Percentiles rank a stretch among this genome's conserved stretches.
Evolutionary conservation across 2,113 vertebrate species (phyloP).

Genomic region (Solenodon paradoxus): DNA sequence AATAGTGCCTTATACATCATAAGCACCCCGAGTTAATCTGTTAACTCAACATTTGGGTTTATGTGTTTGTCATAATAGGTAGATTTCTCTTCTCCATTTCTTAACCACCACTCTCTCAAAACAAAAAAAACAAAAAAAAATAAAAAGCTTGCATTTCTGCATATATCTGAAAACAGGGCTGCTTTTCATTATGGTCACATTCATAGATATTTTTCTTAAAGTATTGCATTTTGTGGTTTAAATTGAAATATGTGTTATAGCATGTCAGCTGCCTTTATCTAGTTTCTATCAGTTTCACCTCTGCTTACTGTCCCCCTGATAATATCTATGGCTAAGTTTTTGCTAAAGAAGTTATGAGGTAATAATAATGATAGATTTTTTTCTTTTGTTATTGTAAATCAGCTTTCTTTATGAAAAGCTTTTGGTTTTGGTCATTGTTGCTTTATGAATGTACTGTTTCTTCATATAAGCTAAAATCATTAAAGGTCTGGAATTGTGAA

Average conservation of each 20-base stretch:
- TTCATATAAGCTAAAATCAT: neutral
- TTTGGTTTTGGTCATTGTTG: neutral
- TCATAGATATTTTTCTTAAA: slow-evolving; percentile 40
- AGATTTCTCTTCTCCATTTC: neutral
- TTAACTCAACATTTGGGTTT: slow-evolving; percentile 38
- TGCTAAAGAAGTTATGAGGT: slow-evolving; percentile 31
- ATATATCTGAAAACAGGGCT: neutral
- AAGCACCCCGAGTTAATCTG: neutral
- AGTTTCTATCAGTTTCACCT: slow-evolving; percentile 23
- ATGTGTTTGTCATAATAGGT: slow-evolving; percentile 14
- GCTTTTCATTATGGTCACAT: slow-evolving; percentile 19
- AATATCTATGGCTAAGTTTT: slow-evolving; percentile 9
- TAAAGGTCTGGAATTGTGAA: slow-evolving; percentile 34
- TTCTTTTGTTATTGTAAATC: slow-evolving; percentile 26
- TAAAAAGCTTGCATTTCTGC: neutral
- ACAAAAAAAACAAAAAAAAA: neutral
- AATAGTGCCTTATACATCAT: neutral
- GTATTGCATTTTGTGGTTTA: slow-evolving; percentile 27
- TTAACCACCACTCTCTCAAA: neutral
- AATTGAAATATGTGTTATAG: neutral
- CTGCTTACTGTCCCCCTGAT: slow-evolving; percentile 7
- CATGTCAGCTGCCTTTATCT: slow-evolving; percentile 24
- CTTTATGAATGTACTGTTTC: slow-evolving; percentile 44
- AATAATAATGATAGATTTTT: slow-evolving; percentile 23
- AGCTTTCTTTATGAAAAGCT: slow-evolving; percentile 16